Evolutionary conservation across 2,888 invertebrate genomes (phyloP).

Genomic region (Lottia gigantea): DNA sequence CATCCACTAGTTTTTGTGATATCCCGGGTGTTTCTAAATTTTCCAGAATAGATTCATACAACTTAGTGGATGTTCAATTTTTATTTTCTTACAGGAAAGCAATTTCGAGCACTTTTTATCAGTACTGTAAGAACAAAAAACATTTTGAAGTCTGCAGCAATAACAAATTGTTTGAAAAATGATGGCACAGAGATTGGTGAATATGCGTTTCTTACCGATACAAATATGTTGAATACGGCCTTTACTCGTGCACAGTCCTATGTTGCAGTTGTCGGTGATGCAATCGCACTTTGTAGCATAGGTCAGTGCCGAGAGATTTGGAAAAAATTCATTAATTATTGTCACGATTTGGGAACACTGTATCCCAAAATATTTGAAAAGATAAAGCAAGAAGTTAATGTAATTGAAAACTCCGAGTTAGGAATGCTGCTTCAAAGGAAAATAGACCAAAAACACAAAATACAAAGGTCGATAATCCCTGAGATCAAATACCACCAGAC

Average conservation of each 20-base stretch:
- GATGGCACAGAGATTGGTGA: slow-evolving; percentile 53
- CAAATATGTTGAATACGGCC: slow-evolving; percentile 64
- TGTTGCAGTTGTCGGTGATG: slow-evolving; percentile 62
- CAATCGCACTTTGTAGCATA: slow-evolving; percentile 59
- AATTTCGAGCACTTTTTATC: slow-evolving; percentile 62
- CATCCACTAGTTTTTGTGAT: no score
- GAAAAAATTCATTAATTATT: slow-evolving; percentile 58
- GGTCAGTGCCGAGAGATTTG: slow-evolving; percentile 60
- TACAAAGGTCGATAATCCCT: not conserved
- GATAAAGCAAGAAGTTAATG: not conserved
- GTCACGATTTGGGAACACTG: slow-evolving; percentile 59
- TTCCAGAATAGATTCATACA: no score
- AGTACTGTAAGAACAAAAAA: slow-evolving; percentile 59
- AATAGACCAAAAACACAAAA: not conserved
- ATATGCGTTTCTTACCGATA: slow-evolving; percentile 62
- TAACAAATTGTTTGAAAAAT: slow-evolving; percentile 30
- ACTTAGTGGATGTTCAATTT: no score
- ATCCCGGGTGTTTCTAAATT: no score
- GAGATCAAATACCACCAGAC: not conserved
- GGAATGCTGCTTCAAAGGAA: not conserved
- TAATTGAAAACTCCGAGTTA: not conserved
- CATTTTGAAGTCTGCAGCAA: slow-evolving; percentile 38
- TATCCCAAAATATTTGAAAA: slow-evolving; percentile 33
- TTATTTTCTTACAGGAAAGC: slow-evolving; percentile 55
- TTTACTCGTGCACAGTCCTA: slow-evolving; percentile 62